phyloP scores from a whole-genome alignment of 2,888 invertebrate species.

The Drosophila rubida region DNA sequence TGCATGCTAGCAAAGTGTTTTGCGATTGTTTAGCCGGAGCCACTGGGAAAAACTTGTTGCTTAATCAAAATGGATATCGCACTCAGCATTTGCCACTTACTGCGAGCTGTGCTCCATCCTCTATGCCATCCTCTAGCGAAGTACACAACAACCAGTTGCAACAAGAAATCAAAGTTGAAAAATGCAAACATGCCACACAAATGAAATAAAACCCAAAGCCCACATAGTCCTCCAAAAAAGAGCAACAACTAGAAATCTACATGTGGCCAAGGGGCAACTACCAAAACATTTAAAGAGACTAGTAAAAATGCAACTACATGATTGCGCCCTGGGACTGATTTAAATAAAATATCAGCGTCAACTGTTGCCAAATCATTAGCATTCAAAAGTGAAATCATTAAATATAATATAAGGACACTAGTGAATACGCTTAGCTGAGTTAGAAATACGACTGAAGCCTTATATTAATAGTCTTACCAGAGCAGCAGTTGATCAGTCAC shows the following conservation, averaged over 20 bases:
- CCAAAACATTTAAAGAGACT: neutral
- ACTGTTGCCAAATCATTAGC: no score
- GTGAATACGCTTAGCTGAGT: no score
- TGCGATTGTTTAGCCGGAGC: constrained; percentile 55
- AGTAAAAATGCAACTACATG: neutral
- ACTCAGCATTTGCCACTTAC: constrained; percentile 37
- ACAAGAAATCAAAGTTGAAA: constrained; percentile 62
- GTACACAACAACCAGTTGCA: constrained; percentile 34
- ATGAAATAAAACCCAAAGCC: constrained; percentile 62
- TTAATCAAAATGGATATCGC: constrained; percentile 51
- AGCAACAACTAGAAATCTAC: constrained; percentile 4
- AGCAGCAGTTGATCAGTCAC: neutral
- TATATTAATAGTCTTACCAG: no score
- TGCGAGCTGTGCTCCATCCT: constrained; percentile 2
- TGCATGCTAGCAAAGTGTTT: constrained; percentile 41
- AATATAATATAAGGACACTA: no score
- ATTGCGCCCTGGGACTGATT: neutral
- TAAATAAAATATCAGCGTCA: no score
- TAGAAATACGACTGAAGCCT: no score
- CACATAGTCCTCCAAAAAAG: neutral
- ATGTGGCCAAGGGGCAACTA: neutral
- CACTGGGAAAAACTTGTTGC: constrained; percentile 66
- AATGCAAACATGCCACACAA: constrained; percentile 65
- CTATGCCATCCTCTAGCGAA: neutral
- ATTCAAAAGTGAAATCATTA: no score